Evolutionary conservation across 2,797 vertebrate species (phyloP), one percentile per base, ranked within the genome.

Genomic region (Phalanger gymnotis): DNA sequence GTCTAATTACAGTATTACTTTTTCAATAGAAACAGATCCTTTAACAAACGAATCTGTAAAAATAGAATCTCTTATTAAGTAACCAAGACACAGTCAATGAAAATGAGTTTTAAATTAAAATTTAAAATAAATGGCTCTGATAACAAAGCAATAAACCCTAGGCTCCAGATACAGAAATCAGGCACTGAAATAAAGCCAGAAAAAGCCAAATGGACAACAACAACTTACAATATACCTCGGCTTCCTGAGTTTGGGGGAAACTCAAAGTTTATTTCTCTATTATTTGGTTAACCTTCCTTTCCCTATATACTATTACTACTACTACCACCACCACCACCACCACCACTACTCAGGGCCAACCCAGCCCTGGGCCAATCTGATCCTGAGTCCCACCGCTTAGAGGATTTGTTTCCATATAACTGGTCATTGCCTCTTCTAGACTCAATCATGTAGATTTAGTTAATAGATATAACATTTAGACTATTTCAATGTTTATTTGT

Each of bases 101-200:
- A 96, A 94, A 96, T 55, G 92, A 95, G 54, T 81, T 95, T 93
- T 87, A 95, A 96, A 96, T 96, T 96, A 96, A 97, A 96, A 94
- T 94, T 91, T 93, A 90, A 95, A 97, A 95, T 53, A 96, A 97
- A 94, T 56, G 31, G 30, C 16, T 2, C 14, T 89, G 90, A 95
- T 66, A 89, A 93, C 94, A 95, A 97, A 96, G 96, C 55, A 93
- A 94, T 90, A 93, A 95, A 90, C 51, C 87, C 73, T 9, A 92
- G 90, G 92, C n/a, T 11, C 25, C 40, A 40, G 12, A 58, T 40
- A 91, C 96, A 94, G 93, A 92, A 96, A 94, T 92, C 92, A 92
- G 58, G 90, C 56, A 6, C 58, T 55, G 51, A 92, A 93, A 96
- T 91, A 96, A 96, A 97, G 54, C 87, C 53, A 91, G 95, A 95